A percentile compares a stretch with the other conserved stretches of the same genome.
phyloP scores from a whole-genome alignment of 2,797 vertebrate genomes.

The Cyprinodon diabolis region DNA sequence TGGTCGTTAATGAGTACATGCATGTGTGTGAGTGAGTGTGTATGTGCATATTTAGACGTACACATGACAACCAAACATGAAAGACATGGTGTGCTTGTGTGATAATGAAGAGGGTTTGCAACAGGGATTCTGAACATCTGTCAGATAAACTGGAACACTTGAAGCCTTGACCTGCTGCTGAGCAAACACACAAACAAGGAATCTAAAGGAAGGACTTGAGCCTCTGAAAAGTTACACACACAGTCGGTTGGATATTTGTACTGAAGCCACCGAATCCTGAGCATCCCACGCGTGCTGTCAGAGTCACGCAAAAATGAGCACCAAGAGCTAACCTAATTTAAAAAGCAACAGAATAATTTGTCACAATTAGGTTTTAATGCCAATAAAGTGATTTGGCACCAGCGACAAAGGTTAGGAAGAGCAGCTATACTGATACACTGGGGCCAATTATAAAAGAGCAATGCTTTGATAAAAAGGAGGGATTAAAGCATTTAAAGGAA shows the following conservation, averaged over 20 bases:
- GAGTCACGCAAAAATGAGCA: conserved; percentile 3
- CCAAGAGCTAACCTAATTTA: conserved; percentile 17
- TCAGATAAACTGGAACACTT: conserved; percentile 59
- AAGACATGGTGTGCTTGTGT: conserved; percentile 24
- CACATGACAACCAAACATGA: conserved; percentile 21
- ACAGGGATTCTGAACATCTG: conserved; percentile 69
- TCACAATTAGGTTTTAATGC: conserved; percentile 7
- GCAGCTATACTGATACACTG: not conserved
- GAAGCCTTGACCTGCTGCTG: conserved; percentile 54
- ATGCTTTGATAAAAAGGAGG: not conserved
- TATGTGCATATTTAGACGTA: conserved; percentile 26
- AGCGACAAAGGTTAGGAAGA: not conserved
- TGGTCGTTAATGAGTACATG: conserved; percentile 76
- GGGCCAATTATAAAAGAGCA: conserved; percentile 7
- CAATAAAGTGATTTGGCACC: not conserved
- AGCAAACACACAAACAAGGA: conserved; percentile 18
- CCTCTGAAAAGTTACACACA: conserved; percentile 20
- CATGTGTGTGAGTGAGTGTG: conserved; percentile 22
- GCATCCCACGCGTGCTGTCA: conserved; percentile 30
- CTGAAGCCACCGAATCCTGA: conserved; percentile 53
- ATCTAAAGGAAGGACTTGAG: conserved; percentile 7
- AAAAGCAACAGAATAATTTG: conserved; percentile 16
- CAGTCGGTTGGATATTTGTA: conserved; percentile 59
- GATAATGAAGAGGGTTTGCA: conserved; percentile 31
- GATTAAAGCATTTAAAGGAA: not conserved